phyloP scores from a whole-genome alignment of 2,888 invertebrate species.

The Craniophora ligustri region DNA sequence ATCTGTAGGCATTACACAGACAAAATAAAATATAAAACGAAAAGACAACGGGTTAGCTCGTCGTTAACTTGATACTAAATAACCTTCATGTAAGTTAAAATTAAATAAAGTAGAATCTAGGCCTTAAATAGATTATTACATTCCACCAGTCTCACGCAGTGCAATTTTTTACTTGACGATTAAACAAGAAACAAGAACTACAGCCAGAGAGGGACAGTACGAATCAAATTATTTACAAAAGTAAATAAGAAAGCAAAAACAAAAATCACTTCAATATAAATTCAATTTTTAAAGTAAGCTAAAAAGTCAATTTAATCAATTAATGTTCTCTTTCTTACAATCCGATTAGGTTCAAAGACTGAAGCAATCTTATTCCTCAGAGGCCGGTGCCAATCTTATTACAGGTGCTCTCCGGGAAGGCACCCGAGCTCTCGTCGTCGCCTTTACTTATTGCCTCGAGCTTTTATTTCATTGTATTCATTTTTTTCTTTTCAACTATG shows the following conservation, averaged over 20 bases:
- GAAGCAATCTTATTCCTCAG: conserved; percentile 57
- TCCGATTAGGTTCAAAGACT: conserved; percentile 65
- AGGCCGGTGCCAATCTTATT: conserved; percentile 71
- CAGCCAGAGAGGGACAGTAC: background rate
- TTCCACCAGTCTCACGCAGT: conserved; percentile 18
- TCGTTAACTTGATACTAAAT: conserved; percentile 25
- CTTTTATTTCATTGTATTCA: conserved; percentile 53
- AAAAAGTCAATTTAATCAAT: conserved; percentile 52
- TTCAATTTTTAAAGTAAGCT: no score
- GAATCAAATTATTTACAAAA: background rate
- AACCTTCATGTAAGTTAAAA: conserved; percentile 44
- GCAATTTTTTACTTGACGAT: background rate
- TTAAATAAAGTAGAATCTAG: conserved; percentile 34
- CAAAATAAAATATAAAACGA: conserved; percentile 13
- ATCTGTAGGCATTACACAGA: conserved; percentile 7
- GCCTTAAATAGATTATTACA: conserved; percentile 15
- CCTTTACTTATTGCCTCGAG: conserved; percentile 55
- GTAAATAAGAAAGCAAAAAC: conserved; percentile 37
- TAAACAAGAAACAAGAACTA: background rate
- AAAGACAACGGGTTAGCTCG: conserved; percentile 26
- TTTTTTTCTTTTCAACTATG: conserved; percentile 36
- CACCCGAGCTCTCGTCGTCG: conserved; percentile 27
- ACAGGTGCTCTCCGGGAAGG: conserved; percentile 52
- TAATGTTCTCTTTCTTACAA: conserved; percentile 62
- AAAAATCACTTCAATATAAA: conserved; percentile 28